Evolutionary conservation across 1,140 invertebrate species (phyloP).

Genomic region (Heliconius himera): DNA sequence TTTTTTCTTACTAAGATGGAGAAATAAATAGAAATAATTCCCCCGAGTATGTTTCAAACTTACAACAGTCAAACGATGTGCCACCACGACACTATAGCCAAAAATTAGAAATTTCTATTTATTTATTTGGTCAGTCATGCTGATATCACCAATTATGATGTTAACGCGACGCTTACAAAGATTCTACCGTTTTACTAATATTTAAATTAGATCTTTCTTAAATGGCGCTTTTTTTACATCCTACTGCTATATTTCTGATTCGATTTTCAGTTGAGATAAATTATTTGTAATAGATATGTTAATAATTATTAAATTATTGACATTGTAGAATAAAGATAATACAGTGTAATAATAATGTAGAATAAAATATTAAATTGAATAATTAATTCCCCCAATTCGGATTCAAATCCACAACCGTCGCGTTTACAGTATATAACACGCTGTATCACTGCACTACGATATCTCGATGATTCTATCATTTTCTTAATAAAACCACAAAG

Average conservation of each 20-base stretch:
- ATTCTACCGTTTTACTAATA: not conserved
- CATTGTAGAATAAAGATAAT: no score
- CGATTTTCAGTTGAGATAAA: no score
- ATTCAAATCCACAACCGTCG: no score
- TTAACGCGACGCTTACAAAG: not conserved
- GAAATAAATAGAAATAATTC: no score
- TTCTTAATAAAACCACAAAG: not conserved
- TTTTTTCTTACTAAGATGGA: no score
- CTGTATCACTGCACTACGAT: no score
- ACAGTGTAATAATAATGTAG: no score
- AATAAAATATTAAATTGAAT: no score
- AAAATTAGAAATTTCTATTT: slow-evolving; percentile 6
- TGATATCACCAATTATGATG: not conserved
- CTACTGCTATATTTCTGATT: not conserved
- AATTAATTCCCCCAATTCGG: no score
- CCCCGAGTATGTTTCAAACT: not conserved
- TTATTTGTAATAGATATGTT: no score
- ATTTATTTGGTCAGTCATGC: slow-evolving; percentile 1
- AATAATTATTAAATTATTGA: no score
- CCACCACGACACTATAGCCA: not conserved
- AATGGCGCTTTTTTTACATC: not conserved
- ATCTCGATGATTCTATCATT: not conserved
- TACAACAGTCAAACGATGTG: not conserved
- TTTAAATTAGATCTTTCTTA: not conserved
- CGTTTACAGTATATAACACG: no score